Percentiles rank a stretch among this genome's conserved stretches.
Evolutionary conservation across 2,797 vertebrate species (phyloP).

Genomic region (Pygocentrus nattereri): DNA sequence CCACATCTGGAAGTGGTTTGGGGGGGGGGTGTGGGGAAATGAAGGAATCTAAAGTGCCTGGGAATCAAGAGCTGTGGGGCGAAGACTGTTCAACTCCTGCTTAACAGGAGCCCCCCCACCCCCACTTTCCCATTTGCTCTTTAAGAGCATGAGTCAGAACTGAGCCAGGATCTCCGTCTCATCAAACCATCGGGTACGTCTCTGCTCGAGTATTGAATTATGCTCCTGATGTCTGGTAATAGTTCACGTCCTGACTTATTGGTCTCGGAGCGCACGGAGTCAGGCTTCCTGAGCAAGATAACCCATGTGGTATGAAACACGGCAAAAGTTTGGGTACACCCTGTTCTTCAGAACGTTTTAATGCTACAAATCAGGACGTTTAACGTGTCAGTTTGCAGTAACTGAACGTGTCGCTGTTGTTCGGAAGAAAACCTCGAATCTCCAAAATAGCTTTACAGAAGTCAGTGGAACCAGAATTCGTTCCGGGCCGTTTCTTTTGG

Average conservation of each 20-base stretch:
- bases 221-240: constrained; percentile 79
- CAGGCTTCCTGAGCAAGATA: constrained; percentile 1
- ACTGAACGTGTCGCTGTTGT: too few relatives aligned
- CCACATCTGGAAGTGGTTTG: constrained; percentile 53
- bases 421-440: too few relatives aligned
- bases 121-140: constrained; percentile 61
- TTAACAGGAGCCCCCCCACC: background rate
- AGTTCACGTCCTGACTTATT: constrained; percentile 76
- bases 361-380: too few relatives aligned
- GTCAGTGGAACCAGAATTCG: too few relatives aligned
- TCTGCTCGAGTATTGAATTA: constrained; percentile 77
- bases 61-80: constrained; percentile 36
- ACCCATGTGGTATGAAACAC: too few relatives aligned
- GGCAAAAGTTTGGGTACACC: too few relatives aligned
- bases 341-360: too few relatives aligned
- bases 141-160: constrained; percentile 75
- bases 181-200: constrained; percentile 59
- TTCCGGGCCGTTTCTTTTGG: too few relatives aligned
- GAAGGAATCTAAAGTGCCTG: constrained; percentile 34
- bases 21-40: background rate
- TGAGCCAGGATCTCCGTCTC: constrained; percentile 76
- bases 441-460: too few relatives aligned
- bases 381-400: too few relatives aligned
- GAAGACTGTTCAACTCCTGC: constrained; percentile 20
- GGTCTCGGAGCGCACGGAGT: constrained; percentile 45